Conservation (phyloP, 2,888 invertebrate genomes). For the Notocelia uddmanniana region DNA sequence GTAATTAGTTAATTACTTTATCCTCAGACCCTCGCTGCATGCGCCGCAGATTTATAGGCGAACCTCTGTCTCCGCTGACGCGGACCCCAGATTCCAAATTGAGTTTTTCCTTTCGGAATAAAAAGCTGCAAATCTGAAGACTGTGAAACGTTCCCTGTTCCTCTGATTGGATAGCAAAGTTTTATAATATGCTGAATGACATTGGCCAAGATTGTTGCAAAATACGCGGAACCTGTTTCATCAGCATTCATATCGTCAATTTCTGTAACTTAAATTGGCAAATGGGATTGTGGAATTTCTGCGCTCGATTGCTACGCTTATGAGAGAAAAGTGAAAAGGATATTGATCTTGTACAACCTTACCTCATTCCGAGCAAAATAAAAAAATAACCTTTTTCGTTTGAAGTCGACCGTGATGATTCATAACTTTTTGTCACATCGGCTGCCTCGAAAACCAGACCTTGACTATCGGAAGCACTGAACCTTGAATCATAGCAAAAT, state of each 20-base stretch:
- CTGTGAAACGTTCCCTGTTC: constrained; percentile 48
- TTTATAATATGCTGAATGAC: constrained; percentile 44
- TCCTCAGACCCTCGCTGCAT: constrained; percentile 68
- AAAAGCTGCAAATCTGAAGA: constrained; percentile 60
- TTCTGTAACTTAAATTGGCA: constrained; percentile 35
- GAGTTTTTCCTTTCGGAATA: constrained; percentile 61
- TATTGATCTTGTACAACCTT: constrained; percentile 17
- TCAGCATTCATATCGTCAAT: constrained; percentile 31
- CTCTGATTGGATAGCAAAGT: constrained; percentile 44
- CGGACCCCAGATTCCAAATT: constrained; percentile 61
- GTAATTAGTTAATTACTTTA: constrained; percentile 83
- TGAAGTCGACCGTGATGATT: constrained; percentile 60
- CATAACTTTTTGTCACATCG: constrained; percentile 55
- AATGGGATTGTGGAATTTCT: constrained; percentile 28
- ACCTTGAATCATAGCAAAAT: constrained; percentile 69
- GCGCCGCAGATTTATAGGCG: constrained; percentile 74
- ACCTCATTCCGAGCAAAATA: constrained; percentile 27
- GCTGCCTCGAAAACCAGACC: constrained; percentile 64
- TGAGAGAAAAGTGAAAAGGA: background rate
- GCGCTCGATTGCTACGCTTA: background rate
- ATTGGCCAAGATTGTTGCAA: constrained; percentile 34
- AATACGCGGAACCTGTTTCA: constrained; percentile 42
- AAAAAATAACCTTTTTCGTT: constrained; percentile 51
- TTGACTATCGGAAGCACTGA: constrained; percentile 64
- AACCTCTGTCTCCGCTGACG: constrained; percentile 66